A percentile compares a stretch with the other conserved stretches of the same genome.
Evolutionary conservation across 2,797 vertebrate genomes (phyloP).

Genomic region (Tokudaia muenninki): DNA sequence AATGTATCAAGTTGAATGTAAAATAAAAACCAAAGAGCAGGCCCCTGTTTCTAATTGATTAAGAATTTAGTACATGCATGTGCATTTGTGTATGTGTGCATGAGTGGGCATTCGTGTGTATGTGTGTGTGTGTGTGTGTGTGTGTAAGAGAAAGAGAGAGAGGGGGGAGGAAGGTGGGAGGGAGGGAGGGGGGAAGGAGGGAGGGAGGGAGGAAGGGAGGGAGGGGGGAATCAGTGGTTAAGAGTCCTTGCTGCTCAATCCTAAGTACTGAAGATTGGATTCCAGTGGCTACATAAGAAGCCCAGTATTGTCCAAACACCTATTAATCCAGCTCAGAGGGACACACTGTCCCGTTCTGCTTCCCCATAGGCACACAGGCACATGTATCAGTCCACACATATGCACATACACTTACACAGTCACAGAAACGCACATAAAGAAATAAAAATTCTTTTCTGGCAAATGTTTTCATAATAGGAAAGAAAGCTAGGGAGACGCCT

Average conservation of each 20-base stretch:
- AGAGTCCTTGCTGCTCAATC: neutral
- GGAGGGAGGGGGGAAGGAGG: too few relatives aligned
- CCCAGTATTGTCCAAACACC: neutral
- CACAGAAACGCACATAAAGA: neutral
- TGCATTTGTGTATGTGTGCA: neutral
- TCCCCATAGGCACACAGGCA: neutral
- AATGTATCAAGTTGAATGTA: neutral
- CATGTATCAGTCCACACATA: too few relatives aligned
- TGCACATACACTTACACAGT: neutral
- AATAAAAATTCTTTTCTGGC: neutral
- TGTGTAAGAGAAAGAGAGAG: neutral
- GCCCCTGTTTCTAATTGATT: neutral
- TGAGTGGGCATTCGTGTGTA: neutral
- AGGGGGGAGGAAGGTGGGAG: too few relatives aligned
- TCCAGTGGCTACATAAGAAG: neutral
- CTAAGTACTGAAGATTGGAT: neutral
- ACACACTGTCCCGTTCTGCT: neutral
- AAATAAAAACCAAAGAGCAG: neutral
- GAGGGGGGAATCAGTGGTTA: neutral
- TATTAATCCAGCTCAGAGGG: too few relatives aligned
- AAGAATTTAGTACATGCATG: neutral
- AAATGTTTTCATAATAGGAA: neutral
- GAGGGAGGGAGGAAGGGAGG: too few relatives aligned
- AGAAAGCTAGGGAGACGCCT: neutral
- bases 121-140: neutral